Conservation (phyloP, 2,113 vertebrate genomes). For the Benitochromis conjunctus region DNA sequence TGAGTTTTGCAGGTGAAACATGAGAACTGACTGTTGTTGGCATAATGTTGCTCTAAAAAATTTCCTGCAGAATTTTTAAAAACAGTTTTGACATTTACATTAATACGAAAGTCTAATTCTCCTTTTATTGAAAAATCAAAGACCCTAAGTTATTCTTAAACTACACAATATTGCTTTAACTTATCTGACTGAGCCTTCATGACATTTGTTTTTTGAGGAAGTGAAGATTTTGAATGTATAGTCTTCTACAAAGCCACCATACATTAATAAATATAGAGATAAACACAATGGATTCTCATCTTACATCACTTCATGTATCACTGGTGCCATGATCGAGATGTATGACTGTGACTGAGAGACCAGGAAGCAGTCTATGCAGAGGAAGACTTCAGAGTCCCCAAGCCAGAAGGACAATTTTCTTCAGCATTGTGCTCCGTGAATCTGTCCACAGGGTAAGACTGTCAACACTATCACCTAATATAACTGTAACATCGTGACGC, state of each 20-base stretch:
- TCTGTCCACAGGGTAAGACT: neutral
- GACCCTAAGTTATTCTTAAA: neutral
- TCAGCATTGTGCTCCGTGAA: neutral
- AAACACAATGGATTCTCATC: rapidly evolving
- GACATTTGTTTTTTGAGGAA: too few species aligned
- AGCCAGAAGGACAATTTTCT: neutral
- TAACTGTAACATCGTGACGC: rapidly evolving
- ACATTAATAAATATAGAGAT: neutral
- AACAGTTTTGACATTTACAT: neutral
- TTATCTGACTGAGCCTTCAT: neutral
- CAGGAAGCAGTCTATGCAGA: neutral
- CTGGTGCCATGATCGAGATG: neutral
- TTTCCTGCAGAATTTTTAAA: neutral
- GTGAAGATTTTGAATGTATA: neutral
- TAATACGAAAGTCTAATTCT: rapidly evolving
- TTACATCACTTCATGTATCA: neutral
- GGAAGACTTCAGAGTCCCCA: neutral
- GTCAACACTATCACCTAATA: neutral
- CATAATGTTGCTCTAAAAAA: neutral
- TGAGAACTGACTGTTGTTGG: neutral
- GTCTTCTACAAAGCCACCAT: neutral
- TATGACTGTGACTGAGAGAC: neutral
- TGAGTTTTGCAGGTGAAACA: neutral
- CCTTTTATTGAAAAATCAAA: neutral
- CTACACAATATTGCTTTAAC: neutral